Evolutionary conservation across 1,140 invertebrate species (phyloP).

Genomic region (Drosophila lowei): DNA sequence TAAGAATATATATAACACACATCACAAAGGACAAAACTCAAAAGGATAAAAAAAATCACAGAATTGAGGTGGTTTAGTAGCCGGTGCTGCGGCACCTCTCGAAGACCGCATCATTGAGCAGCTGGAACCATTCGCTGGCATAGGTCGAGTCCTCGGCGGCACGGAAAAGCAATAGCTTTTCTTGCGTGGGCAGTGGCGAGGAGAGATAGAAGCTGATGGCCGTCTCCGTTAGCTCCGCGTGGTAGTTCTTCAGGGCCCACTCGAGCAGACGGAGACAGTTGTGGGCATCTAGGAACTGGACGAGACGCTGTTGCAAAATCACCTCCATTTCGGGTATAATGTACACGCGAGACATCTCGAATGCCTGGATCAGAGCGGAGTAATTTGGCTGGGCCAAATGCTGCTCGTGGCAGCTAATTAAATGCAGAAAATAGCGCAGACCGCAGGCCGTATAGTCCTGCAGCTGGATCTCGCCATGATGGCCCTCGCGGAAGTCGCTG

Average conservation of each 20-base stretch:
- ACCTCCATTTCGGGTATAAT: constrained; percentile 76
- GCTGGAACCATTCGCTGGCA: constrained; percentile 77
- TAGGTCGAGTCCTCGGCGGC: constrained; percentile 74
- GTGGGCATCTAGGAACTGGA: constrained; percentile 63
- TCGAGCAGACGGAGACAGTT: constrained; percentile 74
- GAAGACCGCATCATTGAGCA: constrained; percentile 77
- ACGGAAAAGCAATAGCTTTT: constrained; percentile 71
- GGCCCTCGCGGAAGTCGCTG: constrained; percentile 76
- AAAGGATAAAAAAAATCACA: constrained; percentile 37
- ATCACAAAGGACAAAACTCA: background rate
- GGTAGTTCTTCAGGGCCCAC: constrained; percentile 80
- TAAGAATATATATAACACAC: background rate
- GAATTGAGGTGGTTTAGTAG: constrained; percentile 50
- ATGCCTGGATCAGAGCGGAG: constrained; percentile 73
- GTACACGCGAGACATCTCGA: constrained; percentile 79
- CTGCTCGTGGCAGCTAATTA: constrained; percentile 58
- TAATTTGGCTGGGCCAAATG: constrained; percentile 59
- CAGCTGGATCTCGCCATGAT: constrained; percentile 75
- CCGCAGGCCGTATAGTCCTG: constrained; percentile 65
- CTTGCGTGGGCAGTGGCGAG: constrained; percentile 48
- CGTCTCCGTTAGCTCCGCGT: constrained; percentile 74
- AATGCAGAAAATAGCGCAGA: constrained; percentile 76
- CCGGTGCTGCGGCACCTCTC: constrained; percentile 73
- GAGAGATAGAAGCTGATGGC: constrained; percentile 80
- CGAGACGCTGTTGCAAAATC: constrained; percentile 60